phyloP scores from a whole-genome alignment of 1,140 invertebrate species.

The Bombus soroeensis region DNA sequence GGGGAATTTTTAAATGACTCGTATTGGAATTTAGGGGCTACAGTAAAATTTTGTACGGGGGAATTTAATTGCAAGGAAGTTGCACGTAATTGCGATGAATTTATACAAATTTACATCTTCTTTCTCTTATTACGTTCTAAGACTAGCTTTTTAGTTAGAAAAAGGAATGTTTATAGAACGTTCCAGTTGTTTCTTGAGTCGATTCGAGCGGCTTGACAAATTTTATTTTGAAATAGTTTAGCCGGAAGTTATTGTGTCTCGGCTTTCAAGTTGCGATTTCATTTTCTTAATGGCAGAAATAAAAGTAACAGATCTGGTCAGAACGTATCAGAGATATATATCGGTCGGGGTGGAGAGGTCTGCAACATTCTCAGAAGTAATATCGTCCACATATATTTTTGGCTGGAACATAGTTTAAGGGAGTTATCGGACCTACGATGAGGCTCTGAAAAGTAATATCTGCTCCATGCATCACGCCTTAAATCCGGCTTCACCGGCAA shows the following conservation, averaged over 20 bases:
- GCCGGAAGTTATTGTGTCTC: neutral
- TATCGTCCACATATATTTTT: slow-evolving; percentile 16
- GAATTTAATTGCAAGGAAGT: neutral
- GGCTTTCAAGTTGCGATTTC: neutral
- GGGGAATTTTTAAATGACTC: neutral
- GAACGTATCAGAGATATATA: neutral
- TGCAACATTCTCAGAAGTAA: neutral
- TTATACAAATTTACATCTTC: neutral
- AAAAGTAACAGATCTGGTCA: neutral
- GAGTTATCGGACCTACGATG: slow-evolving; percentile 21
- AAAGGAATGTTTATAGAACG: too few species aligned
- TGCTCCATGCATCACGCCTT: slow-evolving; percentile 26
- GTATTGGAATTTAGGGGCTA: neutral
- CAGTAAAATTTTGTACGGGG: neutral
- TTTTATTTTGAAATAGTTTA: neutral
- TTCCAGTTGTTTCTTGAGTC: too few species aligned
- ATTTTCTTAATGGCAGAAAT: slow-evolving; percentile 10
- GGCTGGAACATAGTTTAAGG: slow-evolving; percentile 28
- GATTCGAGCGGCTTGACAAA: too few species aligned
- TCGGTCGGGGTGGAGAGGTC: too few species aligned
- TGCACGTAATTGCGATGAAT: neutral
- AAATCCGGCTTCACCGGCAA: slow-evolving; percentile 18
- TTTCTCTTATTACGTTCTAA: too few species aligned
- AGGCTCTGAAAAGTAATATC: slow-evolving; percentile 38
- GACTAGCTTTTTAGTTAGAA: too few species aligned